A percentile compares a stretch with the other conserved stretches of the same genome.
These are phyloP conservation scores for Saxidomus purpurata DNA, from an alignment of 1,140 invertebrate species.

Conservation along the genomic window DNA sequence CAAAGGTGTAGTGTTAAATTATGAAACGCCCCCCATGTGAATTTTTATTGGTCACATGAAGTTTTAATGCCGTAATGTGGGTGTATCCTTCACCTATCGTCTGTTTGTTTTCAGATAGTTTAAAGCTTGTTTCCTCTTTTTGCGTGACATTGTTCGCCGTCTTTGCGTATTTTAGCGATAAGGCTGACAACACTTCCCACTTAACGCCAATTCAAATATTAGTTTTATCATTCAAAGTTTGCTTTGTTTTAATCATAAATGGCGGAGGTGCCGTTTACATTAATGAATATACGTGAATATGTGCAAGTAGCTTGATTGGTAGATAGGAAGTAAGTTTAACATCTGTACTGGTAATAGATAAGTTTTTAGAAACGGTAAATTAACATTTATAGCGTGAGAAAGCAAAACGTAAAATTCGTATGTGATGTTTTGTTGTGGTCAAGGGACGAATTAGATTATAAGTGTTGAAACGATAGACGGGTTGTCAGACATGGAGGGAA, in stretches of 20 bases:
- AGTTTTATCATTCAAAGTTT: constrained; percentile 64
- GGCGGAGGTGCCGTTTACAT: constrained; percentile 33
- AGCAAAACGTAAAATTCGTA: too few relatives aligned
- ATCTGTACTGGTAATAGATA: too few relatives aligned
- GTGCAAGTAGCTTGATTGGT: not conserved
- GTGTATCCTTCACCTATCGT: constrained; percentile 25
- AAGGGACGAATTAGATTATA: too few relatives aligned
- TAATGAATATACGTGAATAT: not conserved
- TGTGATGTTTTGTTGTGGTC: too few relatives aligned
- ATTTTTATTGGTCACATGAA: not conserved
- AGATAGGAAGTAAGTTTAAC: not conserved
- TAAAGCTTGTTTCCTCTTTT: constrained; percentile 8
- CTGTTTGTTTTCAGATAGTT: constrained; percentile 39
- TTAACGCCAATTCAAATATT: constrained; percentile 63
- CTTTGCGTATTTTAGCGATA: constrained; percentile 53
- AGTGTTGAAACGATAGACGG: too few relatives aligned
- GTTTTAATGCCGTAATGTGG: not conserved
- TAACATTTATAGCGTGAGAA: too few relatives aligned
- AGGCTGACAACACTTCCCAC: constrained; percentile 51
- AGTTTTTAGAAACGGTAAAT: too few relatives aligned
- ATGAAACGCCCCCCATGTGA: not conserved
- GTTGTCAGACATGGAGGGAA: constrained; percentile 52
- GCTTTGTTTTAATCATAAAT: constrained; percentile 57
- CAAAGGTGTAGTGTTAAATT: not conserved
- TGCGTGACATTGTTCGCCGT: constrained; percentile 4